phyloP scores from a whole-genome alignment of 2,888 invertebrate species.

The Lasioglossum vierecki region DNA sequence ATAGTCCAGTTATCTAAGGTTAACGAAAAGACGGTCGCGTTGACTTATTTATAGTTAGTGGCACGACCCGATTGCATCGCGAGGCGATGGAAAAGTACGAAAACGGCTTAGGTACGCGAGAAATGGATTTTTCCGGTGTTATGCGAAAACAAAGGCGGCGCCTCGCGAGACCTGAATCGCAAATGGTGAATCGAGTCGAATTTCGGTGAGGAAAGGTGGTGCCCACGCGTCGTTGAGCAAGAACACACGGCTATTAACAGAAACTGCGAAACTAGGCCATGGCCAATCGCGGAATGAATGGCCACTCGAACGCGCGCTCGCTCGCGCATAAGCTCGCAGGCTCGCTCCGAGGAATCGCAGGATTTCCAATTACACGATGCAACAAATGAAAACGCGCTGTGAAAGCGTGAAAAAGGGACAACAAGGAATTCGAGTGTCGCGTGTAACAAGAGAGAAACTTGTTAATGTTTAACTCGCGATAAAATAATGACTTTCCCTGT shows the following conservation, averaged over 20 bases:
- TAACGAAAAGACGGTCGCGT: neutral
- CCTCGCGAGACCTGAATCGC: neutral
- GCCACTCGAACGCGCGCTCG: conserved; percentile 44
- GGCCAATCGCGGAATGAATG: conserved; percentile 61
- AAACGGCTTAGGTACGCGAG: neutral
- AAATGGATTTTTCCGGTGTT: neutral
- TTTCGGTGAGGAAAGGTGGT: conserved; percentile 37
- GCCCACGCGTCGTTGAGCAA: conserved; percentile 34
- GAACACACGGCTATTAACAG: conserved; percentile 46
- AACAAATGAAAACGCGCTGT: conserved; percentile 21
- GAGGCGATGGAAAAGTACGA: neutral
- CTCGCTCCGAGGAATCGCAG: conserved; percentile 9
- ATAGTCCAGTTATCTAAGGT: neutral
- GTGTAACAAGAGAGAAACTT: conserved; percentile 31
- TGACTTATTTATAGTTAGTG: neutral
- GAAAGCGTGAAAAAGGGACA: conserved; percentile 37
- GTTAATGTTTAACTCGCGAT: conserved; percentile 14
- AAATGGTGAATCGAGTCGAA: neutral
- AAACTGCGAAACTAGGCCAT: conserved; percentile 58
- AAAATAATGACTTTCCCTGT: neutral
- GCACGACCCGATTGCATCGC: neutral
- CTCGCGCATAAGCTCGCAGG: neutral
- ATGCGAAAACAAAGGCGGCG: neutral
- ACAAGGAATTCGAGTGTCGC: conserved; percentile 17
- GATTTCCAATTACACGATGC: conserved; percentile 25